Evolutionary conservation across 2,113 vertebrate genomes (phyloP), one percentile per base, ranked within the genome.

Genomic region (Tenrec ecaudatus): DNA sequence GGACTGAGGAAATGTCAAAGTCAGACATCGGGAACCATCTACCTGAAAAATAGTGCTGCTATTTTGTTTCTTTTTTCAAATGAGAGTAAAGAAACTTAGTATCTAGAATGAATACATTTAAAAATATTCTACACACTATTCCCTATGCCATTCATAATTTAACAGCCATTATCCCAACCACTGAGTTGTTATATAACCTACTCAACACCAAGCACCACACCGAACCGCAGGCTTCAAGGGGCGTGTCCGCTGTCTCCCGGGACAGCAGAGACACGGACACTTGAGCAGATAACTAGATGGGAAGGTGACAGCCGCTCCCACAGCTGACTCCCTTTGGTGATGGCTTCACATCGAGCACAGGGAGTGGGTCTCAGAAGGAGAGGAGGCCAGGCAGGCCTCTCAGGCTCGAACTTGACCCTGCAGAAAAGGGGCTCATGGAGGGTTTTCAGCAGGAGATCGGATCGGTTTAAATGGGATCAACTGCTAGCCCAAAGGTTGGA

Each of bases 261-360:
- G 9, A n/a, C 1, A 14, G 38, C 2, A 12, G 20, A 36, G 62
- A n/a, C 0, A 8, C n/a, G 0, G 14, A 22, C 0, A 2, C 38
- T 38, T 12, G 36, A 14, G 11, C 31, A 4, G 6, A 9, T 62
- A 25, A 17, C 53, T 25, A 22, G 31, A 16, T 19, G 22, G 2
- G 11, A 23, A 0, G 31, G 38, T 4, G n/a, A 43, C 36, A 27
- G 25, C 31, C 19, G 14, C 58, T 53, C 31, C 14, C 2, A 29
- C 23, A 53, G 47, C 47, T 53, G 47, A 53, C 9, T 5, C 47
- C 47, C 1, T 36, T 2, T 1, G 16, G 66, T 8, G 0, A 14
- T 58, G 66, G 66, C 31, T 8, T 7, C 11, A 38, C 19, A 1
- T 20, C 40, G 66, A 40, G 23, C 14, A 6, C 11, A 38, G 43